Evolutionary conservation across 2,888 invertebrate species (phyloP).

Genomic region (Venusia cambrica): DNA sequence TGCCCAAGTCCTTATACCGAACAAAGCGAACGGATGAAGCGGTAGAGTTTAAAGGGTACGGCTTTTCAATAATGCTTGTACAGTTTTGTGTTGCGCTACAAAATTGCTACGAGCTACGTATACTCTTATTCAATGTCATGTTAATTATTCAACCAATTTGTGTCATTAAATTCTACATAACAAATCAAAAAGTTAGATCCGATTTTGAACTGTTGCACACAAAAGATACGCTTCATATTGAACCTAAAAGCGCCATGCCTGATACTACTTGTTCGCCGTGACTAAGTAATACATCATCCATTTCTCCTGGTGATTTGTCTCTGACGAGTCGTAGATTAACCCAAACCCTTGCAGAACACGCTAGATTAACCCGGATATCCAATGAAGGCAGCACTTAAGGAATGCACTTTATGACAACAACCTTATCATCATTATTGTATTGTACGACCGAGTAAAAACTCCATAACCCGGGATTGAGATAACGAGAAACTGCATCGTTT

Average conservation of each 20-base stretch:
- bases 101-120: constrained; percentile 11
- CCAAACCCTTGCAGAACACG: constrained; percentile 26
- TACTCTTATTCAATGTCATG: too few species aligned
- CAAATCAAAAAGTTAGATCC: too few species aligned
- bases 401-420: constrained; percentile 31
- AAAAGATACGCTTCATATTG: too few species aligned
- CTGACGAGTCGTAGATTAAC: constrained; percentile 31
- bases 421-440: constrained; percentile 34
- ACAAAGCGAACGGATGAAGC: constrained; percentile 61
- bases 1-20: constrained; percentile 59
- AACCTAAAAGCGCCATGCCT: too few species aligned
- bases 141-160: constrained; percentile 1
- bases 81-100: constrained; percentile 29
- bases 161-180: not conserved
- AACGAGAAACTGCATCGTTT: constrained; percentile 53
- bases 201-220: too few species aligned
- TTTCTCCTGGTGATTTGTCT: constrained; percentile 25
- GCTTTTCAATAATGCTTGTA: constrained; percentile 31
- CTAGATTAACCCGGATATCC: constrained; percentile 27
- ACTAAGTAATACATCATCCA: constrained; percentile 17
- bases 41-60: constrained; percentile 43
- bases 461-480: constrained; percentile 47
- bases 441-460: constrained; percentile 39
- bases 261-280: constrained; percentile 8
- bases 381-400: constrained; percentile 24